Conservation (phyloP, 2,888 invertebrate genomes). For the Andrena fulva region DNA sequence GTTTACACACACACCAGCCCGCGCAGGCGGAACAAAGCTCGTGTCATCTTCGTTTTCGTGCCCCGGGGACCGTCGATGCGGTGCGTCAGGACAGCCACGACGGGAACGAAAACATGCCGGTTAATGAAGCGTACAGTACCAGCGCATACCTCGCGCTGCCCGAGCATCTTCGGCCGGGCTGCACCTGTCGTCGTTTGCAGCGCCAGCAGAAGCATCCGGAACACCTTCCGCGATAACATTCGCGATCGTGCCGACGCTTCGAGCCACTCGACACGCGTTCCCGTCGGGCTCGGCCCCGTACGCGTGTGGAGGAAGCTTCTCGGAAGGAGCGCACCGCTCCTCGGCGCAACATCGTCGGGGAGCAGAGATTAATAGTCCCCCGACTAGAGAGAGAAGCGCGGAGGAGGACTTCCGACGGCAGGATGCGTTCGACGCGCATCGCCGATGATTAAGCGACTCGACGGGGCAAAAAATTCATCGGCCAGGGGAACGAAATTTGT, state of each 20-base stretch:
- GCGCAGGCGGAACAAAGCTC: constrained; percentile 25
- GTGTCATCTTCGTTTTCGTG: constrained; percentile 40
- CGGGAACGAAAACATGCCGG: constrained; percentile 64
- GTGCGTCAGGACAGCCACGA: constrained; percentile 30
- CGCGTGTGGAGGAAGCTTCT: constrained; percentile 68
- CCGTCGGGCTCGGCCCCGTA: constrained; percentile 6
- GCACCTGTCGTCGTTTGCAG: constrained; percentile 65
- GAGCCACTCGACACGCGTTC: constrained; percentile 29
- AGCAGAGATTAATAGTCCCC: constrained; percentile 75
- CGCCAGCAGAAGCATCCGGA: constrained; percentile 60
- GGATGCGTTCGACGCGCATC: constrained; percentile 67
- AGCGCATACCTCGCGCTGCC: constrained; percentile 44
- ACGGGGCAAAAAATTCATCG: constrained; percentile 48
- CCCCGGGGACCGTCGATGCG: background rate
- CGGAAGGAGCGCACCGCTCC: constrained; percentile 68
- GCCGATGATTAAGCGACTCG: constrained; percentile 68
- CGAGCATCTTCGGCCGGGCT: constrained; percentile 41
- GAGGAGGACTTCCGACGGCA: constrained; percentile 66
- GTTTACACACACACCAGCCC: constrained; percentile 20
- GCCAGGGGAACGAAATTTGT: constrained; percentile 31
- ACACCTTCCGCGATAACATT: constrained; percentile 75
- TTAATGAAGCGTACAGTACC: constrained; percentile 72
- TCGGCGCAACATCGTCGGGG: constrained; percentile 40
- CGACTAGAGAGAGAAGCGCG: constrained; percentile 47
- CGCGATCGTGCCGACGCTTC: constrained; percentile 53